A percentile compares a stretch with the other conserved stretches of the same genome.
Conservation (phyloP, 2,113 vertebrate species). For the Phrynocephalus versicolor region DNA sequence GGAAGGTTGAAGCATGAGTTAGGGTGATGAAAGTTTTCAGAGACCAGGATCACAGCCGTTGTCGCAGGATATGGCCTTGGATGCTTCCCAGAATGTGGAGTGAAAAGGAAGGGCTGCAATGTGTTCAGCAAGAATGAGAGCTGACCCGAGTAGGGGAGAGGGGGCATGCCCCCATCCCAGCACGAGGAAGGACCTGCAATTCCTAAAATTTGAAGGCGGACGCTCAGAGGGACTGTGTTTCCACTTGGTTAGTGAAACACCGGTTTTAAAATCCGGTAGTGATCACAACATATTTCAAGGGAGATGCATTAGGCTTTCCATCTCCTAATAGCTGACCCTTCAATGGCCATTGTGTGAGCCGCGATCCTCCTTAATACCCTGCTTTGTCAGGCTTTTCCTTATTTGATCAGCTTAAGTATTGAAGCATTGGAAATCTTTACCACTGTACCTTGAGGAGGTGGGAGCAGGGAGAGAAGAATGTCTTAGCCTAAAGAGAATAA, state of each 20-base stretch:
- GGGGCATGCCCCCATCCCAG: no score
- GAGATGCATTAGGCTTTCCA: not conserved
- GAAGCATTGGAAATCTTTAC: slow-evolving; percentile 2
- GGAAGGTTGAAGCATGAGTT: not conserved
- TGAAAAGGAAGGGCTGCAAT: not conserved
- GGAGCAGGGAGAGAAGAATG: not conserved
- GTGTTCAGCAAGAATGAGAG: no score
- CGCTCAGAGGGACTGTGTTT: not conserved
- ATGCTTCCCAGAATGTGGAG: not conserved
- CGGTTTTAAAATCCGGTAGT: not conserved
- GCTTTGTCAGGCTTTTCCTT: not conserved
- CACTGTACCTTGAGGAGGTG: no score
- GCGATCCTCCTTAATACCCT: not conserved
- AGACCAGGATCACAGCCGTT: not conserved
- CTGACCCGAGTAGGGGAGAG: no score
- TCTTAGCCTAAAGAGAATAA: not conserved
- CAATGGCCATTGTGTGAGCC: not conserved
- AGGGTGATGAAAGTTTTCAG: not conserved
- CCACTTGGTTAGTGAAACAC: not conserved
- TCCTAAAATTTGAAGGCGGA: not conserved
- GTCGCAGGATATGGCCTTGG: not conserved
- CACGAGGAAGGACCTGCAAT: no score
- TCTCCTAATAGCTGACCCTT: not conserved
- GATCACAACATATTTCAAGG: no score
- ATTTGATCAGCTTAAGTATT: slow-evolving; percentile 14